Evolutionary conservation across 2,888 invertebrate genomes (phyloP), one percentile per base, ranked within the genome.

Genomic region (Pachydiplax longipennis): DNA sequence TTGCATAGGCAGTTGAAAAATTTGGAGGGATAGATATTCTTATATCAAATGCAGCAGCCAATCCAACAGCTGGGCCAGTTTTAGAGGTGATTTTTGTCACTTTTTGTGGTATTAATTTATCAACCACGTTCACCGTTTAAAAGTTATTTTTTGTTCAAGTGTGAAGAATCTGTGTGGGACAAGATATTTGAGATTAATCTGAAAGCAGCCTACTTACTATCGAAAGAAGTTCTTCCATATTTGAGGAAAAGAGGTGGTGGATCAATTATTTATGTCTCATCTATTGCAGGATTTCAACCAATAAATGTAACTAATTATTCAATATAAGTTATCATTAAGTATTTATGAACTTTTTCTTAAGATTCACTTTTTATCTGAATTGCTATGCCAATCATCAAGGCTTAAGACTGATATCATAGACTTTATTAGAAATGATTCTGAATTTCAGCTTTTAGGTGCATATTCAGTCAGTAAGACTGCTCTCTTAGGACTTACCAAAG

Each of bases 171-270:
- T 83, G 95, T 96, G 0, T 99, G 99, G 99, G 98, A 99, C 93
- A 99, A 99, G 95, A 98, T 99, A 93, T 99, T 99, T 94, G 99
- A 99, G 91, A 95, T 97, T 0, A 99, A 99, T 94, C 98, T 99
- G 0, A 99, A 99, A 94, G 95, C 97, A 91, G 96, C 98, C 0
- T 99, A 96, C 95, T 94, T 98, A 91, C 93, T 99, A 90, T 97
- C 98, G 31, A 97, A 99, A 94, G 98, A 98, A 95, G 97, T 97
- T 15, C 95, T 98, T 81, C 99, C 99, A 0, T 95, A 97, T 93
- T 94, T 99, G 91, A 95, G 96, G 91, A 95, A 97, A 93, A 95
- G 97, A 93, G 96, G 97, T 91, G 96, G 97, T 53, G 98, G 98
- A 25, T 97, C 96, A 92, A 97, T 99, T 92, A 96, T 98, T 2